Evolutionary conservation across 2,888 invertebrate genomes (phyloP).

Genomic region (Lagria hirta): DNA sequence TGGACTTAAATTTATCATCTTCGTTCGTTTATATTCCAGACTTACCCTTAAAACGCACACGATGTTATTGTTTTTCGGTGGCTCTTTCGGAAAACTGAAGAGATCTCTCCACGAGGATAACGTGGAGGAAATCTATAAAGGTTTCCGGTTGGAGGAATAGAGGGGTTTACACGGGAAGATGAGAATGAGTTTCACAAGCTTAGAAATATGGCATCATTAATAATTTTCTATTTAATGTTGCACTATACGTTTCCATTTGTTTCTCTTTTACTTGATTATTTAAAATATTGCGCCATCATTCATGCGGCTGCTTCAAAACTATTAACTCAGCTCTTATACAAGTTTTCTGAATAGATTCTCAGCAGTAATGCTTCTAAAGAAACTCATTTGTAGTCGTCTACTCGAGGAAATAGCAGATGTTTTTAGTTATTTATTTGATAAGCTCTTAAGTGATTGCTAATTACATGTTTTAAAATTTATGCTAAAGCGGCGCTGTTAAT

Average conservation of each 20-base stretch:
- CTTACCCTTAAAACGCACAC: slow-evolving; percentile 41
- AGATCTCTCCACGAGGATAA: slow-evolving; percentile 13
- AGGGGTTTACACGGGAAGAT: slow-evolving; percentile 26
- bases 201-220: slow-evolving; percentile 52
- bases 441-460: no score
- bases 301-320: slow-evolving; percentile 28
- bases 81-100: slow-evolving; percentile 11
- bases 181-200: slow-evolving; percentile 39
- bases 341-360: no score
- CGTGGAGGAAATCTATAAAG: slow-evolving; percentile 23
- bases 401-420: no score
- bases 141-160: slow-evolving; percentile 6
- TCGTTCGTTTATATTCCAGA: slow-evolving; percentile 41
- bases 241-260: slow-evolving; percentile 53
- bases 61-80: slow-evolving; percentile 44
- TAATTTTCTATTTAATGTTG: slow-evolving; percentile 53
- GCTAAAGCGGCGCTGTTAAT: no score
- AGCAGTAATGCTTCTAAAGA: no score
- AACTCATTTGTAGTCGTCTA: no score
- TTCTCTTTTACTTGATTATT: slow-evolving; percentile 44
- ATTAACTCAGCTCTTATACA: slow-evolving; percentile 2
- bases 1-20: slow-evolving; percentile 53
- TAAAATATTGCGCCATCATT: slow-evolving; percentile 45
- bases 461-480: no score
- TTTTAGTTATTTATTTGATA: no score